Percentiles rank a stretch among this genome's conserved stretches.
Evolutionary conservation across 1,140 invertebrate genomes (phyloP).

Genomic region (Dufourea novaeangliae): DNA sequence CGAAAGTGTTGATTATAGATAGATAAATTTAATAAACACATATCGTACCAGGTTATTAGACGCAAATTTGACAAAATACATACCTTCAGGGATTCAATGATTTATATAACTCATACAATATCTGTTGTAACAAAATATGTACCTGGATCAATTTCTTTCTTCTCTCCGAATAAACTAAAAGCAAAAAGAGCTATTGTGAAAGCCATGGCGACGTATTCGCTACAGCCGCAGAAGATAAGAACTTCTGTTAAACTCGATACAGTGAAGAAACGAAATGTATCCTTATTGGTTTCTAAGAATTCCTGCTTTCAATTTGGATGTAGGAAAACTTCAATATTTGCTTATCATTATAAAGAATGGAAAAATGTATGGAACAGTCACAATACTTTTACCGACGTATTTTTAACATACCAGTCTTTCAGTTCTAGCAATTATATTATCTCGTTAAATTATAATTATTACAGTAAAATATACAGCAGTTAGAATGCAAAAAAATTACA

Average conservation of each 20-base stretch:
- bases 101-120: neutral
- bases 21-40: neutral
- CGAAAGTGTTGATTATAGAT: too few relatives aligned
- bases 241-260: neutral
- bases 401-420: too few relatives aligned
- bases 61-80: neutral
- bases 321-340: too few relatives aligned
- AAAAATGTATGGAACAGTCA: too few relatives aligned
- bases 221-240: neutral
- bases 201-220: neutral
- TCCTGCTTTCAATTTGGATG: neutral
- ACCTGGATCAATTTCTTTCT: conserved; percentile 5
- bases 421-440: too few relatives aligned
- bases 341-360: too few relatives aligned
- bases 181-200: neutral
- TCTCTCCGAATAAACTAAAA: neutral
- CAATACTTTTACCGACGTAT: too few relatives aligned
- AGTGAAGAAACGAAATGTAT: neutral
- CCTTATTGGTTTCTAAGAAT: conserved; percentile 3
- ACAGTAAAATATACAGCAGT: too few relatives aligned
- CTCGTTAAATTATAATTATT: too few relatives aligned
- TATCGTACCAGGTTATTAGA: neutral
- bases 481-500: too few relatives aligned
- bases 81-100: neutral
- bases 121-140: neutral